These are phyloP conservation scores for Sphecodes monilicornis DNA, from an alignment of 2,888 invertebrate genomes.

Conservation along the genomic window DNA sequence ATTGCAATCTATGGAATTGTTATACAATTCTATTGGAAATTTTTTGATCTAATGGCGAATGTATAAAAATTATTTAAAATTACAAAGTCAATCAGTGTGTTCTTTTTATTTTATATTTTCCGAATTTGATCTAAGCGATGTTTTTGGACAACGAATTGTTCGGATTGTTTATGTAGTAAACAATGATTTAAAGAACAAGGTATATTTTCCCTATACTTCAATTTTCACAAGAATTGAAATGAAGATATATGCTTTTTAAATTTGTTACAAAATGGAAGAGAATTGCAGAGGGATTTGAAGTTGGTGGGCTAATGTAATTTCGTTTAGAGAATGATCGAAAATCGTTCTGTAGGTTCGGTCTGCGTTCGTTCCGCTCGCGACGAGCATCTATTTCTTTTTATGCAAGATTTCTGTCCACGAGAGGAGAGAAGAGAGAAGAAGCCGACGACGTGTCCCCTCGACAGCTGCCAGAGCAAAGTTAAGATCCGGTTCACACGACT, in stretches of 20 bases:
- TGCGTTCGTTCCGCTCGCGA: slow-evolving; percentile 14
- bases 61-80: no score
- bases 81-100: no score
- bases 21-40: no score
- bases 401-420: slow-evolving; percentile 37
- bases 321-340: neutral
- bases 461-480: slow-evolving; percentile 74
- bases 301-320: neutral
- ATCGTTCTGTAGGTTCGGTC: neutral
- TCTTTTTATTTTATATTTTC: no score
- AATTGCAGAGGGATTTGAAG: neutral
- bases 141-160: no score
- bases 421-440: slow-evolving; percentile 55
- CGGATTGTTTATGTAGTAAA: no score
- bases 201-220: neutral
- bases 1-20: no score
- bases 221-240: neutral
- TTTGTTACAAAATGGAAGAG: neutral
- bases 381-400: slow-evolving; percentile 43
- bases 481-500: slow-evolving; percentile 82
- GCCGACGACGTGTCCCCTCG: slow-evolving; percentile 65
- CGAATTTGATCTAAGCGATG: no score
- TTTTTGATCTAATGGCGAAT: no score
- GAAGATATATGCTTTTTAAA: neutral
- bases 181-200: neutral